Evolutionary conservation across 2,888 invertebrate species (phyloP).

Genomic region (Brenthis hecate): DNA sequence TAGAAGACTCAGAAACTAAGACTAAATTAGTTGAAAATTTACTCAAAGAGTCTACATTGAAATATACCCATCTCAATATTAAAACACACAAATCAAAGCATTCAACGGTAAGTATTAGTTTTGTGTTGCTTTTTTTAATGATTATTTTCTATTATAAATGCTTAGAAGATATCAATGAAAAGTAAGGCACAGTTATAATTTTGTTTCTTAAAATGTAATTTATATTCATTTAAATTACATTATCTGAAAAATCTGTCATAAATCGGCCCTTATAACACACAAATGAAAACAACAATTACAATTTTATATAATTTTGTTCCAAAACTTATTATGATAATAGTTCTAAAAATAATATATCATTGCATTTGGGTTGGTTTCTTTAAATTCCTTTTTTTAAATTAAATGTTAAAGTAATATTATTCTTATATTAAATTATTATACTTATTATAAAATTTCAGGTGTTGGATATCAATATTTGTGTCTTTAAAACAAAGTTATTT

Average conservation of each 20-base stretch:
- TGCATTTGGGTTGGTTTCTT: too few species aligned
- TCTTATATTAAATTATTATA: neutral
- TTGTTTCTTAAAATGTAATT: too few species aligned
- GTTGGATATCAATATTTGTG: constrained; percentile 69
- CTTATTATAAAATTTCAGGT: constrained; percentile 56
- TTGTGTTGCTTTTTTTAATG: neutral
- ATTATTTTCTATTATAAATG: neutral
- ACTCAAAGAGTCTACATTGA: constrained; percentile 85
- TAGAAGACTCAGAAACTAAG: constrained; percentile 91
- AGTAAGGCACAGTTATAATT: too few species aligned
- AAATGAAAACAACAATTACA: too few species aligned
- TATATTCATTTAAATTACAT: too few species aligned
- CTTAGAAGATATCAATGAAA: too few species aligned
- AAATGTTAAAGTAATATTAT: neutral
- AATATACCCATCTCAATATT: constrained; percentile 85
- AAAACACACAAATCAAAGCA: constrained; percentile 75
- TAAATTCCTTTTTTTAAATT: too few species aligned
- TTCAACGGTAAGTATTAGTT: constrained; percentile 65
- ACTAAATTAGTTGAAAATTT: constrained; percentile 88
- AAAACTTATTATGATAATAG: too few species aligned
- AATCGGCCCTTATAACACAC: too few species aligned
- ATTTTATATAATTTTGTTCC: too few species aligned
- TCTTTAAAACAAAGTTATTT: constrained; percentile 57
- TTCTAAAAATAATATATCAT: too few species aligned
- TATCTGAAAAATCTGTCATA: too few species aligned